phyloP scores from a whole-genome alignment of 2,888 invertebrate genomes.

The Tiphia femorata region DNA sequence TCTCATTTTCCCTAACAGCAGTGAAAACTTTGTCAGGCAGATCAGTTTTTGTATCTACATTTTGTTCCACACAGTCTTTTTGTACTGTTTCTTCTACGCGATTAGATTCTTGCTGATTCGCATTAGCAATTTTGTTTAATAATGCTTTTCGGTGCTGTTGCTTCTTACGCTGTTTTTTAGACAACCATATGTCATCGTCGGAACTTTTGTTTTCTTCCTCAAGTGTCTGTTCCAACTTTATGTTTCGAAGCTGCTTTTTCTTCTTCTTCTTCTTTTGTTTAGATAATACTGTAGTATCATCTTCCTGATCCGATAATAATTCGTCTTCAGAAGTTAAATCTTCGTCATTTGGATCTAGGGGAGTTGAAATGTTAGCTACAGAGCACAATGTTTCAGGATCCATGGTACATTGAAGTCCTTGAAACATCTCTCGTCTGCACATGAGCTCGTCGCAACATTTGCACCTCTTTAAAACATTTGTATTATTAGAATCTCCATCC shows the following conservation, averaged over 20 bases:
- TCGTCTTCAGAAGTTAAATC: constrained; percentile 59
- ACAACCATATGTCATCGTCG: constrained; percentile 61
- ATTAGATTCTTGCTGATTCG: neutral
- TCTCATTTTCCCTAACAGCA: too few relatives aligned
- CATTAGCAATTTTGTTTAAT: constrained; percentile 40
- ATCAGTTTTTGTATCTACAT: neutral
- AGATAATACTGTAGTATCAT: constrained; percentile 25
- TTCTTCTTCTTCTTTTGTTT: constrained; percentile 55
- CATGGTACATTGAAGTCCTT: constrained; percentile 12
- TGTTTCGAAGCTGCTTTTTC: constrained; percentile 50
- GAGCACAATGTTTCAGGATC: constrained; percentile 30
- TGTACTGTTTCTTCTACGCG: neutral
- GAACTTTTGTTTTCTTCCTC: constrained; percentile 56
- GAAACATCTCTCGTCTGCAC: too few relatives aligned
- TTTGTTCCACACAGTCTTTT: neutral
- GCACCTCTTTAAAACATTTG: too few relatives aligned
- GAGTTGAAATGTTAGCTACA: neutral
- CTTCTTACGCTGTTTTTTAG: constrained; percentile 68
- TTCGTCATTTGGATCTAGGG: constrained; percentile 34
- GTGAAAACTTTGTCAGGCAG: neutral
- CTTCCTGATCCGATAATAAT: constrained; percentile 59
- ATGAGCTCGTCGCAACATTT: too few relatives aligned
- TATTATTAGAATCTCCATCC: too few relatives aligned
- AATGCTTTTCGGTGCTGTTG: constrained; percentile 44
- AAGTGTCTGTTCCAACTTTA: constrained; percentile 44